phyloP scores from a whole-genome alignment of 2,888 invertebrate species.

The Protonemura montana region DNA sequence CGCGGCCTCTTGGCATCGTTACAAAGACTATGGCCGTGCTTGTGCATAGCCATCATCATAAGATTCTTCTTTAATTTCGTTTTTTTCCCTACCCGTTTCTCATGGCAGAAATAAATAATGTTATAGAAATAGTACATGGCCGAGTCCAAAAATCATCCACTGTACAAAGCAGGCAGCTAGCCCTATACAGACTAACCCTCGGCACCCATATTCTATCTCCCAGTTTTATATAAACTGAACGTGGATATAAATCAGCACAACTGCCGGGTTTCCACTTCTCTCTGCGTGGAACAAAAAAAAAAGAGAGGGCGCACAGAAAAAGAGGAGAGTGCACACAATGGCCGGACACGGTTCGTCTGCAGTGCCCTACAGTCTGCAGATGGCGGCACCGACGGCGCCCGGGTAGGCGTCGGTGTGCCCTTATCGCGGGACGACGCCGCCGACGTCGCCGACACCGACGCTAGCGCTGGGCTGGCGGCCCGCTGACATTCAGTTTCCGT shows the following conservation, averaged over 20 bases:
- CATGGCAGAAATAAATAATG: constrained; percentile 28
- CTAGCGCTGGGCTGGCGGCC: neutral
- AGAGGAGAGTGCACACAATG: neutral
- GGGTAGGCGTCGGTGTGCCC: neutral
- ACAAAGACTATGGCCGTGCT: neutral
- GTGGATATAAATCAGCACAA: constrained; percentile 37
- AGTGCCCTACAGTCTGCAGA: constrained; percentile 23
- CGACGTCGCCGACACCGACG: neutral
- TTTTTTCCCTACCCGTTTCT: neutral
- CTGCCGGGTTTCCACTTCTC: constrained; percentile 39
- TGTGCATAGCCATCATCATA: constrained; percentile 17
- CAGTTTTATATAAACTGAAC: constrained; percentile 27
- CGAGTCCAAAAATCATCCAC: constrained; percentile 26
- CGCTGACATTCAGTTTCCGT: neutral
- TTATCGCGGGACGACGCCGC: neutral
- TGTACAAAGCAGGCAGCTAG: neutral
- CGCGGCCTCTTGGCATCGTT: neutral
- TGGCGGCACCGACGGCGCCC: constrained; percentile 23
- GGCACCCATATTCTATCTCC: constrained; percentile 29
- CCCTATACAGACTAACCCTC: neutral
- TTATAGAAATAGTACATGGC: constrained; percentile 15
- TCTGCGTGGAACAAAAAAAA: neutral
- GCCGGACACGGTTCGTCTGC: constrained; percentile 30
- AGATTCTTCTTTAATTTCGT: constrained; percentile 16
- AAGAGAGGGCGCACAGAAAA: neutral